Evolutionary conservation across 2,797 vertebrate genomes (phyloP).

Genomic region (Mormyrus proboscirostris): DNA sequence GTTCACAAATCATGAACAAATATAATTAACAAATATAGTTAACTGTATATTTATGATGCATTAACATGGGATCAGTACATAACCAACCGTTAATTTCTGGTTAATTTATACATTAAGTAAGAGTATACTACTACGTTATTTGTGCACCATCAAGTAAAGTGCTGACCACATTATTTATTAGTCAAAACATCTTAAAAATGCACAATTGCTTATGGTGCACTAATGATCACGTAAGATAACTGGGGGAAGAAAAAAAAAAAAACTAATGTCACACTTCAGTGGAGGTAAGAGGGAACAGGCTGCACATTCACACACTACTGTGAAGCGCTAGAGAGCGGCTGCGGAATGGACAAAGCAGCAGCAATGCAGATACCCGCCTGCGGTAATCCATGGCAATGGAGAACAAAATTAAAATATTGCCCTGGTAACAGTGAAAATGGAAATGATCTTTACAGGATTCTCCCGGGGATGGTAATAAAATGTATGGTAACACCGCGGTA

Average conservation of each 20-base stretch:
- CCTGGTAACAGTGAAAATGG: neutral
- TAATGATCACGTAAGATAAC: neutral
- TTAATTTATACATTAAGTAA: neutral
- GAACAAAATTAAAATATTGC: neutral
- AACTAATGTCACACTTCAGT: neutral
- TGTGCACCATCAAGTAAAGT: neutral
- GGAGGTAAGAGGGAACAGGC: neutral
- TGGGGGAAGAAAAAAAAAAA: neutral
- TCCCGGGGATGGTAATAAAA: neutral
- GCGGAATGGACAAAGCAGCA: neutral
- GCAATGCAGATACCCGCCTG: neutral
- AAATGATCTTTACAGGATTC: neutral
- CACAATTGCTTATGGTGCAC: neutral
- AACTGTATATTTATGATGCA: neutral
- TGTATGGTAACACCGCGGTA: neutral
- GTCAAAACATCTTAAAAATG: neutral
- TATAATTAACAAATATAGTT: neutral
- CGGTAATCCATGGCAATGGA: neutral
- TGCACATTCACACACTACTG: neutral
- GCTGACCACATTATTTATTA: neutral
- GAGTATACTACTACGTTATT: neutral
- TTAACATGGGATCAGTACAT: neutral
- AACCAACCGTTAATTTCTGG: neutral
- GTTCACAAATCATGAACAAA: neutral
- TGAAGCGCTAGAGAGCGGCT: neutral